A percentile compares a stretch with the other conserved stretches of the same genome.
These are phyloP conservation scores for Eulacestoma nigropectus DNA, from an alignment of 2,113 vertebrate genomes.

Conservation along the genomic window DNA sequence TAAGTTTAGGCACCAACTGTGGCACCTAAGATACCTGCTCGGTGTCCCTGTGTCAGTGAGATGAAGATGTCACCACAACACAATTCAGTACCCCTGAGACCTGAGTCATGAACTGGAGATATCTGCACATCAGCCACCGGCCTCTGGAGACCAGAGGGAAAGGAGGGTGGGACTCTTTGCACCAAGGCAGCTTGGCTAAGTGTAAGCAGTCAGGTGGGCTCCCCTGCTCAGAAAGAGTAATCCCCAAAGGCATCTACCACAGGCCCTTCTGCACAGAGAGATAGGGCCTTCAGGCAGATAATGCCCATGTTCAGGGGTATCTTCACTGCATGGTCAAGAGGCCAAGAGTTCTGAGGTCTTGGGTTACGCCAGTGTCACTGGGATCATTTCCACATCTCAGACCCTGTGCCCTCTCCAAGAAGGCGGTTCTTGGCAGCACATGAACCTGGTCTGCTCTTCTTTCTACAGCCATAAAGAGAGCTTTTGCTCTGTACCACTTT, in stretches of 20 bases:
- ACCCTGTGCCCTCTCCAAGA: neutral
- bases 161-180: neutral
- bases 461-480: neutral
- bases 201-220: neutral
- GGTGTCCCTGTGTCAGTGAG: neutral
- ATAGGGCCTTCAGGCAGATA: neutral
- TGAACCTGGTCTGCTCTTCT: neutral
- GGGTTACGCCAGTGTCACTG: neutral
- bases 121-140: neutral
- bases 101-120: neutral
- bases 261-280: neutral
- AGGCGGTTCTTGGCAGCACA: neutral
- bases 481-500: neutral
- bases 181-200: neutral
- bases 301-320: accelerated
- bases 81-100: neutral
- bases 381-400: neutral
- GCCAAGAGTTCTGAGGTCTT: neutral
- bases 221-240: neutral
- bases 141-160: neutral
- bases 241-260: neutral
- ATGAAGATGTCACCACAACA: neutral
- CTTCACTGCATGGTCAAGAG: neutral
- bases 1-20: neutral
- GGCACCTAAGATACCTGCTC: neutral